Evolutionary conservation across 2,113 vertebrate species (phyloP), one percentile per base, ranked within the genome.

Genomic region (Protobothrops flavoviridis): DNA sequence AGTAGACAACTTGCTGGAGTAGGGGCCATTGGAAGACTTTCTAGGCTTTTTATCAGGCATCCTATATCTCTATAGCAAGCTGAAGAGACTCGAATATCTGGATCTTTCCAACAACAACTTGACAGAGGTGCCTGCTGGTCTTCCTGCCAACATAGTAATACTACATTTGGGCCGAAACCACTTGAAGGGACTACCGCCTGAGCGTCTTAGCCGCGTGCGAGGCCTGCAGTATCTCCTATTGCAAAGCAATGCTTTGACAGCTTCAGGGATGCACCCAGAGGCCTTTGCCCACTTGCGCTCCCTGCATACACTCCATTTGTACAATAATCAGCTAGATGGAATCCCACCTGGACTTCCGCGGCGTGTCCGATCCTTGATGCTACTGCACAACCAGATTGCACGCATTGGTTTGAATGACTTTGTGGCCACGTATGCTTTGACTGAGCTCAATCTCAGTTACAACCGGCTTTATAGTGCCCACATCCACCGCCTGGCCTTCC

Each of bases 61-160:
- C 3, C 57, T 90, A 43, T 91, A 85, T 86, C 88, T 89, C 74
- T 8, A 97, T 95, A 97, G 97, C 95, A 96, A 95, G 92, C 94
- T 97, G 91, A 92, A 17, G 48, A 87, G 94, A 89, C 94, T 97
- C 4, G 96, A 97, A 92, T 97, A 97, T 90, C 88, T 97, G 94
- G 97, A 97, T 61, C 95, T 97, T 61, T 97, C 97, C 12, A 95
- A 96, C 93, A 97, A 97, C 61, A 95, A 91, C 93, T 91, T 97
- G 92, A 89, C 87, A 0, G 9, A 92, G 0, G 95, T 97, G 64
- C 97, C 97, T 0, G 33, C 93, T 0, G 96, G 96, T 39, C 94
- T 97, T 81, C 97, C 97, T 0, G 50, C 12, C 4, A 85, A 89
- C 59, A 93, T 97, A 87, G 69, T 90, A 0, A 90, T 97, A 55